phyloP scores from a whole-genome alignment of 2,113 vertebrate species.

The Sinocyclocheilus anshuiensis region DNA sequence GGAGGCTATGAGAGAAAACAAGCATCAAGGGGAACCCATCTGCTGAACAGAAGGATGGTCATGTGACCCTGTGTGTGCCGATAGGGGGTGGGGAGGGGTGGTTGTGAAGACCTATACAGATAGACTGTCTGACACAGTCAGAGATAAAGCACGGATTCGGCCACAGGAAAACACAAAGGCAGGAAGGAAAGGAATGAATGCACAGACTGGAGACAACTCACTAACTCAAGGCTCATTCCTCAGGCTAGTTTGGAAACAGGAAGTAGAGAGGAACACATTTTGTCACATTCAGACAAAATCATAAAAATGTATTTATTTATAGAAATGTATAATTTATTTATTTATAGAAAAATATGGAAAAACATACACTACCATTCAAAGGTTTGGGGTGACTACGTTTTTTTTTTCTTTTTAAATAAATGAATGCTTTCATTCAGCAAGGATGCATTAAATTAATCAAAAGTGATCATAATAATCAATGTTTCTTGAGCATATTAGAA shows the following conservation, averaged over 20 bases:
- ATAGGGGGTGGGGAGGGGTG: constrained; percentile 58
- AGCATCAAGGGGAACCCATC: constrained; percentile 57
- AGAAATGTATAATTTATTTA: no score
- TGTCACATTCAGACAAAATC: not conserved
- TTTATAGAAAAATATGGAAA: no score
- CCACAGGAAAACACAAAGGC: constrained; percentile 25
- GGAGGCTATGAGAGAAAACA: not conserved
- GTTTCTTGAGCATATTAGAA: no score
- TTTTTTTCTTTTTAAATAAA: no score
- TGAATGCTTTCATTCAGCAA: no score
- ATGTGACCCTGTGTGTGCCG: constrained; percentile 67
- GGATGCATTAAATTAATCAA: no score
- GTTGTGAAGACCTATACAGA: not conserved
- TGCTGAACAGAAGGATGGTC: constrained; percentile 62
- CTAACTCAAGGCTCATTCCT: not conserved
- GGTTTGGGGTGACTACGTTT: no score
- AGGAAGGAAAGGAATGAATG: constrained; percentile 23
- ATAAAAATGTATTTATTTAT: no score
- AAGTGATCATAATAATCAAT: no score
- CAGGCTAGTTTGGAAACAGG: not conserved
- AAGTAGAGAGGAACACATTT: no score
- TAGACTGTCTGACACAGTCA: not conserved
- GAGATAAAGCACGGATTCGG: not conserved
- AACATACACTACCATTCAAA: no score
- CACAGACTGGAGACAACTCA: not conserved